Conservation (phyloP, 30 jellyfish, hydroid and myxozoan genomes). For the Pseudorhiza aurosa region DNA sequence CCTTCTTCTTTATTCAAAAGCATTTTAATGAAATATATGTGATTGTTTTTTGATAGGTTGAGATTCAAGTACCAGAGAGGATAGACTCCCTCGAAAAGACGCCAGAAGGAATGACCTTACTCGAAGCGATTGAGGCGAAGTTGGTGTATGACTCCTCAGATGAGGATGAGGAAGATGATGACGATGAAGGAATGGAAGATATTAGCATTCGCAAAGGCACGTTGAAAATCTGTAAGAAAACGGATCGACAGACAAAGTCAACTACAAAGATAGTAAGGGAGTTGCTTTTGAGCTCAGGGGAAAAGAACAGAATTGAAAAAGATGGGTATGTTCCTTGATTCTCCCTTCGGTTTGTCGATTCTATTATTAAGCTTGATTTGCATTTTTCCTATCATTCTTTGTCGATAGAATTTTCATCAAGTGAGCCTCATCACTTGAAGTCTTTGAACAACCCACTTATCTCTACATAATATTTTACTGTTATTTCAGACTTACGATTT, state of each 20-base stretch:
- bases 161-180: slow-evolving; percentile 71
- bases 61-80: slow-evolving; percentile 40
- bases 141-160: slow-evolving; percentile 65
- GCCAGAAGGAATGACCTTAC: slow-evolving; percentile 61
- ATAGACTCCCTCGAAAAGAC: slow-evolving; percentile 59
- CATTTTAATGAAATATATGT: no score
- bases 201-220: slow-evolving; percentile 5
- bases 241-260: slow-evolving; percentile 13
- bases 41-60: no score
- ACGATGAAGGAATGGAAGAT: slow-evolving; percentile 64
- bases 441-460: no score
- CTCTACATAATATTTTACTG: no score
- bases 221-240: slow-evolving; percentile 3
- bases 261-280: slow-evolving; percentile 38
- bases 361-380: no score
- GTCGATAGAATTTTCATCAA: no score
- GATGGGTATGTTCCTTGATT: slow-evolving; percentile 57
- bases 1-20: no score
- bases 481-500: no score
- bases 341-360: no score
- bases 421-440: no score
- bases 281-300: slow-evolving; percentile 28
- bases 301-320: slow-evolving; percentile 1
- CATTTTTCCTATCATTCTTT: no score
- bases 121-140: slow-evolving; percentile 70